Percentiles rank a stretch among this genome's conserved stretches.
These are phyloP conservation scores for Papilio polyxenes DNA, from an alignment of 1,140 invertebrate species.

Conservation along the genomic window DNA sequence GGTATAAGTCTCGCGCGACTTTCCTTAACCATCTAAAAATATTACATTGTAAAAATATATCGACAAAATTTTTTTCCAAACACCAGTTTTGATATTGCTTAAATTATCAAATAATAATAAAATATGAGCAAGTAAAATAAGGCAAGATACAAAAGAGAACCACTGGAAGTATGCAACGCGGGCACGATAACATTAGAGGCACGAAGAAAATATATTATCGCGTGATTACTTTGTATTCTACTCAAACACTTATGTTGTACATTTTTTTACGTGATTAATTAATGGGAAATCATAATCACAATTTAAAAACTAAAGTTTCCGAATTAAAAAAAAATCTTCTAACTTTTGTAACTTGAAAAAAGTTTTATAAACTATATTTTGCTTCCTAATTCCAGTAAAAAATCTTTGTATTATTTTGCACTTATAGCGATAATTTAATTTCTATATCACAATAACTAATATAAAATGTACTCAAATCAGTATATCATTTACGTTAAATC, in stretches of 20 bases:
- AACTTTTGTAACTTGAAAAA: neutral
- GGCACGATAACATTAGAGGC: neutral
- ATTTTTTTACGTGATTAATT: no score
- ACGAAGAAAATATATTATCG: no score
- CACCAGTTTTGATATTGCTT: constrained; percentile 16
- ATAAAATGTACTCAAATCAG: constrained; percentile 28
- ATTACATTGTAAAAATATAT: neutral
- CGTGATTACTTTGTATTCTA: no score
- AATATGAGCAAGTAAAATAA: constrained; percentile 19
- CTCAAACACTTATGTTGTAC: no score
- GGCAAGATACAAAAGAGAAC: constrained; percentile 25
- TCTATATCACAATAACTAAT: constrained; percentile 27
- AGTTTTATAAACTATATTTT: neutral
- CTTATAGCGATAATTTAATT: constrained; percentile 22
- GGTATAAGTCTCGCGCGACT: neutral
- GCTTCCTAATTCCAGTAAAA: constrained; percentile 10
- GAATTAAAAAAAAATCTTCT: neutral
- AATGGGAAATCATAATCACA: neutral
- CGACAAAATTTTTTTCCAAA: neutral
- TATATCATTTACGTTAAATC: neutral
- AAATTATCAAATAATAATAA: neutral
- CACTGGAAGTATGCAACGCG: neutral
- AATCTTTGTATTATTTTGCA: constrained; percentile 4
- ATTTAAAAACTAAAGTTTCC: neutral
- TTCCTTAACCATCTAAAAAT: neutral